These are phyloP conservation scores for Microtus oregoni DNA, from an alignment of 2,113 vertebrate genomes.

Conservation along the genomic window DNA sequence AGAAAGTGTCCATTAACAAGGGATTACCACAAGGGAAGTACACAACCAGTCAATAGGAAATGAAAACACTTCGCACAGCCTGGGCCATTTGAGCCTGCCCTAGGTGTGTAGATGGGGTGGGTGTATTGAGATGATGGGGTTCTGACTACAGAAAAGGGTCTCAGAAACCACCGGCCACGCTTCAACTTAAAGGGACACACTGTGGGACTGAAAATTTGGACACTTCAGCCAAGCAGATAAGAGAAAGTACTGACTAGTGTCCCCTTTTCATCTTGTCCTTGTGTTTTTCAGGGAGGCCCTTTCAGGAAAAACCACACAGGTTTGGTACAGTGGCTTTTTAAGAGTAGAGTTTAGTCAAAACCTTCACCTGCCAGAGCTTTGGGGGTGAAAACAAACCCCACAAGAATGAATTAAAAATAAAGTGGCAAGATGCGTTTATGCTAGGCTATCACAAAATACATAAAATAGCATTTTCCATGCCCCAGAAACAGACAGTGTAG, in stretches of 20 bases:
- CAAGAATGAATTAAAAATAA: neutral
- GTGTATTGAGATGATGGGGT: slow-evolving; percentile 57
- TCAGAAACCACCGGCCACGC: slow-evolving; percentile 48
- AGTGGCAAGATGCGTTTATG: neutral
- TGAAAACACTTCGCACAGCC: slow-evolving; percentile 73
- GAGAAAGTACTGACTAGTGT: neutral
- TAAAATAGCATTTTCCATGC: neutral
- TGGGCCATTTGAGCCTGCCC: slow-evolving; percentile 7
- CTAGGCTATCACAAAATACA: slow-evolving; percentile 38
- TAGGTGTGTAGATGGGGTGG: slow-evolving; percentile 57
- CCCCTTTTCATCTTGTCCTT: neutral
- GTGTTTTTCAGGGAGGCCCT: neutral
- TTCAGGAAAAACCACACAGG: neutral
- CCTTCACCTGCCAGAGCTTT: neutral
- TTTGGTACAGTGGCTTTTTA: neutral
- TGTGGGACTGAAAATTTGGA: neutral
- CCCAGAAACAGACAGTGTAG: neutral
- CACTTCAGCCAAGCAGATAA: neutral
- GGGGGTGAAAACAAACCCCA: neutral
- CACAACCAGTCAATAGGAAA: slow-evolving; percentile 83
- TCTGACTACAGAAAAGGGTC: slow-evolving; percentile 11
- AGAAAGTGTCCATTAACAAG: slow-evolving; percentile 88
- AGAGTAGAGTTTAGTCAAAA: slow-evolving; percentile 18
- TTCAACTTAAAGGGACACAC: slow-evolving; percentile 33
- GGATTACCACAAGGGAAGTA: slow-evolving; percentile 86